Evolutionary conservation across 2,113 vertebrate species (phyloP).

Genomic region (Dromas ardeola): DNA sequence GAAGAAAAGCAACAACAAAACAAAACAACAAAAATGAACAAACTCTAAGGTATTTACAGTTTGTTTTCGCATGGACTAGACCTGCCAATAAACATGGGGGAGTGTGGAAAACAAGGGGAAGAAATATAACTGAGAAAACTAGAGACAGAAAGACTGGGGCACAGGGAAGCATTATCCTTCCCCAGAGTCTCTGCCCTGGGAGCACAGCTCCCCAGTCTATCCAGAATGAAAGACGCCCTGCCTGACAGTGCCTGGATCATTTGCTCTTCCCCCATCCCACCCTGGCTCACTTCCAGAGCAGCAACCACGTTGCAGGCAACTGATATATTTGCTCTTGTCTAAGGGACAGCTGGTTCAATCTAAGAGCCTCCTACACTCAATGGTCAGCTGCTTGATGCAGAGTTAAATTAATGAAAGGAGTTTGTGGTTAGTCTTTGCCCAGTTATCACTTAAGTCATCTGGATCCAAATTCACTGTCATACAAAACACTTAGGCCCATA

Average conservation of each 20-base stretch:
- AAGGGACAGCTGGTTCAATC: background rate
- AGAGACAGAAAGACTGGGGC: background rate
- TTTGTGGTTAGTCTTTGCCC: background rate
- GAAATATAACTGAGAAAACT: background rate
- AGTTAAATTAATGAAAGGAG: background rate
- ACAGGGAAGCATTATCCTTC: background rate
- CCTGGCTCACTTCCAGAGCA: background rate
- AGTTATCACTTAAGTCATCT: background rate
- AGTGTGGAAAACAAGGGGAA: background rate
- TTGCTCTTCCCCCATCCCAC: background rate
- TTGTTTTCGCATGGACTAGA: background rate
- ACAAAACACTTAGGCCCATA: fast-evolving
- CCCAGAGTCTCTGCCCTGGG: background rate
- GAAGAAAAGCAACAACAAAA: slow-evolving; percentile 23
- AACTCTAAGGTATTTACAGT: slow-evolving; percentile 15
- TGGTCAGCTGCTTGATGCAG: background rate
- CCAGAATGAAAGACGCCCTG: fast-evolving
- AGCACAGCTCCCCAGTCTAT: background rate
- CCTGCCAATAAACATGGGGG: background rate
- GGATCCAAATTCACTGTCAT: background rate
- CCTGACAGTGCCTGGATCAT: background rate
- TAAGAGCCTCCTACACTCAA: background rate
- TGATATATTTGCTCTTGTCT: slow-evolving; percentile 13
- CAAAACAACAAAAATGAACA: slow-evolving; percentile 14
- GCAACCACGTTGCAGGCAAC: background rate